These are phyloP conservation scores for Calcarius lapponicus DNA, from an alignment of 2,797 vertebrate species.

Conservation along the genomic window DNA sequence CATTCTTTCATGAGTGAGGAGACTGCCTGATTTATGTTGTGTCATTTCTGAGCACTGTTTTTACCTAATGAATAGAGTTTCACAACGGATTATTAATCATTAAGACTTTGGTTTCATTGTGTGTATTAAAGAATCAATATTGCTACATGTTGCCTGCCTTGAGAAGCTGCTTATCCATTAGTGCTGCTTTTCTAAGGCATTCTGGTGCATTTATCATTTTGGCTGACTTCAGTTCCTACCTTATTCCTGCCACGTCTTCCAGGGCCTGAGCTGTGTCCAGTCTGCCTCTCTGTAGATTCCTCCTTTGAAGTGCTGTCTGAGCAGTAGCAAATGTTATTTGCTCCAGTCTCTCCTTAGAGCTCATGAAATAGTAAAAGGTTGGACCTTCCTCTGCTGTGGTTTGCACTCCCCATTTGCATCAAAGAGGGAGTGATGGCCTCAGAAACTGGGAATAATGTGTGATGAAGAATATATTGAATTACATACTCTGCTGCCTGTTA, in stretches of 20 bases:
- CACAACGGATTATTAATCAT: slow-evolving; percentile 49
- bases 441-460: not conserved
- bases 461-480: not conserved
- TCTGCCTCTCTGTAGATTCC: not conserved
- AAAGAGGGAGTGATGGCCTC: not conserved
- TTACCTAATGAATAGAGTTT: slow-evolving; percentile 59
- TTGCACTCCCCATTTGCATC: not conserved
- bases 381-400: not conserved
- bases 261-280: not conserved
- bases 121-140: slow-evolving; percentile 32
- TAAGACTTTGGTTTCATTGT: slow-evolving; percentile 20
- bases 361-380: not conserved
- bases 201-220: slow-evolving; percentile 1
- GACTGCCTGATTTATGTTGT: slow-evolving; percentile 36
- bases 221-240: not conserved
- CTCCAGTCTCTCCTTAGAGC: not conserved
- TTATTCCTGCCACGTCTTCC: not conserved
- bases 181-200: not conserved
- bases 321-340: not conserved
- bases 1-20: slow-evolving; percentile 22
- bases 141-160: not conserved
- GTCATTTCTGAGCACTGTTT: slow-evolving; percentile 20
- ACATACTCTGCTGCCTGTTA: not conserved
- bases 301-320: not conserved
- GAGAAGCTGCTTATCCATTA: slow-evolving; percentile 22